Evolutionary conservation across 2,888 invertebrate species (phyloP), one percentile per base, ranked within the genome.

Genomic region (Drosophila helvetica): DNA sequence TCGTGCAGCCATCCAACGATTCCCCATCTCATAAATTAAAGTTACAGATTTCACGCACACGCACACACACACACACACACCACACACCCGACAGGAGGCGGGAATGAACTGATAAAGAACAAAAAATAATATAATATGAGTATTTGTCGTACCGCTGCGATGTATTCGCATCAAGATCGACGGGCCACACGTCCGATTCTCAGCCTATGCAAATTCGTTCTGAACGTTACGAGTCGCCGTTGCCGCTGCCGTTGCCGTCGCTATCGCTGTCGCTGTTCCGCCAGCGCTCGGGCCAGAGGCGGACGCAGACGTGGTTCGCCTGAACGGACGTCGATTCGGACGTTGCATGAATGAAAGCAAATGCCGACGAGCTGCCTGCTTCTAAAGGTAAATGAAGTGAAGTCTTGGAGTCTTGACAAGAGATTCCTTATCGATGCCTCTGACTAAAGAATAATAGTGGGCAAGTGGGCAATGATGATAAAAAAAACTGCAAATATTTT

Each of bases 161-260:
- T 50, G 74, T 38, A 65, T 85, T 77, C 70, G 74, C 78, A 84
- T 74, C 57, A 60, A 66, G 65, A 65, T 66, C 60, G 59, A 68
- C 56, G 56, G 53, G 46, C 33, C 51, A 63, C 55, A 70, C 87
- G 84, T 87, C 79, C 84, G 89, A 55, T 64, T 54, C 65, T 78
- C 73, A 70, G 59, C 61, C 65, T 64, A 89, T 86, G 87, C 89
- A 80, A 88, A 88, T 81, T 75, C 71, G 79, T 75, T 86, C 89
- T 88, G 77, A 88, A 7, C 38, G 38, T 7, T n/a, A 19, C 69
- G 56, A 58, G 63, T 62, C 56, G 65, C 12, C 45, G 68, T 12
- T 38, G 59, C 17, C 57, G 27, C 43, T 33, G 30, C 55, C 45
- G 22, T 22, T 4, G 3, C 22, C 3, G 22, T 22, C 22, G 22